phyloP scores from a whole-genome alignment of 92 coral and sea anemone species.

The Zoanthus sociatus region DNA sequence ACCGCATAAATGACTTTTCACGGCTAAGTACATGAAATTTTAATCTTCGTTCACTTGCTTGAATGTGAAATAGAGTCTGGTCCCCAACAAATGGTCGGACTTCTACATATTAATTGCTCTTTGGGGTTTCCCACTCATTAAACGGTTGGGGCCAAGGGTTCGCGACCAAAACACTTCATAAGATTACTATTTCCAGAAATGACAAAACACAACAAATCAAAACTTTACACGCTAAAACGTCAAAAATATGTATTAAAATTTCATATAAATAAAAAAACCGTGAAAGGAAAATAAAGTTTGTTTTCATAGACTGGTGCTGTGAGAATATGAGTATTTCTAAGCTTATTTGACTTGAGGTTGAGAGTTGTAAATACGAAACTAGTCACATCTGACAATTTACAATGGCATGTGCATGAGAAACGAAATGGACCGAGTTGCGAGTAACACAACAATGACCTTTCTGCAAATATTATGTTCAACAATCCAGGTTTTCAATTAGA shows the following conservation, averaged over 20 bases:
- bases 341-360: slow-evolving; percentile 39
- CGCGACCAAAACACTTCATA: slow-evolving; percentile 15
- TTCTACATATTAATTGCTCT: slow-evolving; percentile 41
- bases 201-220: neutral
- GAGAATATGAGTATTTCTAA: slow-evolving; percentile 34
- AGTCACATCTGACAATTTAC: neutral
- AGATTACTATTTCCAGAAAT: neutral
- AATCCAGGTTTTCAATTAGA: slow-evolving; percentile 25
- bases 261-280: neutral
- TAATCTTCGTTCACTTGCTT: slow-evolving; percentile 73
- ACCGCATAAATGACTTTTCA: slow-evolving; percentile 55
- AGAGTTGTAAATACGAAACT: slow-evolving; percentile 29
- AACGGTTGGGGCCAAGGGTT: slow-evolving; percentile 11
- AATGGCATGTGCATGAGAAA: slow-evolving; percentile 19
- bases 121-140: slow-evolving; percentile 38
- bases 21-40: slow-evolving; percentile 83
- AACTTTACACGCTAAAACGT: neutral
- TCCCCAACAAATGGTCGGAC: slow-evolving; percentile 47
- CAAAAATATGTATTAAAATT: neutral
- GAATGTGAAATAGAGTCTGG: slow-evolving; percentile 74
- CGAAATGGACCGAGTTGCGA: neutral
- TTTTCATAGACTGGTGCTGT: slow-evolving; percentile 34
- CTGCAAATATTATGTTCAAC: slow-evolving; percentile 17
- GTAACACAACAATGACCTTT: neutral
- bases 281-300: slow-evolving; percentile 25